These are phyloP conservation scores for Sorex araneus DNA, from an alignment of 2,113 vertebrate species.

Conservation along the genomic window DNA sequence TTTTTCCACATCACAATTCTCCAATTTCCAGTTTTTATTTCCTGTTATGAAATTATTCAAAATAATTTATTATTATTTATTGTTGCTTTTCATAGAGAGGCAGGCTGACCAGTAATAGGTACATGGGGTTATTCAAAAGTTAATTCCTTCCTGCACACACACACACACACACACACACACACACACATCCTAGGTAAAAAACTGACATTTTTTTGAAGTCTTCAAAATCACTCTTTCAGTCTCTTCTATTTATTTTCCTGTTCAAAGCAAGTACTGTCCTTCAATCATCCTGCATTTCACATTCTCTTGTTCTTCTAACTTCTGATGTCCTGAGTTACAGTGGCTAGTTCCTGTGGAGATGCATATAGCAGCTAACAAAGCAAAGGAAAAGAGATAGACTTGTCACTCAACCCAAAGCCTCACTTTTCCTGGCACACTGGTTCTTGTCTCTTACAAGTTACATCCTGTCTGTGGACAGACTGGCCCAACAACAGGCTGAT, in stretches of 20 bases:
- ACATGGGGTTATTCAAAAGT: conserved; percentile 65
- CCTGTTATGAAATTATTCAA: conserved; percentile 73
- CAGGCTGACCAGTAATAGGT: neutral
- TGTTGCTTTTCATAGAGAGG: conserved; percentile 72
- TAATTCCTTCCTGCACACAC: conserved; percentile 72
- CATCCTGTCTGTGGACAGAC: conserved; percentile 69
- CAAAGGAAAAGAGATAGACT: neutral
- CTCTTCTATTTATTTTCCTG: neutral
- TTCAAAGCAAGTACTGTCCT: neutral
- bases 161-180: neutral
- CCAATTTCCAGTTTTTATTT: conserved; percentile 70
- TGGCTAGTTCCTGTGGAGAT: neutral
- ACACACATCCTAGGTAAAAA: neutral
- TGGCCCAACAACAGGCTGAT: conserved; percentile 50
- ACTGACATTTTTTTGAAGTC: too few relatives aligned
- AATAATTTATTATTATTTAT: conserved; percentile 60
- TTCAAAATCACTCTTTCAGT: neutral
- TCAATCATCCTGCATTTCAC: neutral
- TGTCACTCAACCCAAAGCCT: conserved; percentile 2
- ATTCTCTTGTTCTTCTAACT: neutral
- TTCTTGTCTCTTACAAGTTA: conserved; percentile 65
- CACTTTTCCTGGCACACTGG: neutral
- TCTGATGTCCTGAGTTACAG: neutral
- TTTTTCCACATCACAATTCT: conserved; percentile 70
- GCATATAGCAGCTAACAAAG: neutral